Evolutionary conservation across 2,888 invertebrate species (phyloP).

Genomic region (Hyposoter didymator): DNA sequence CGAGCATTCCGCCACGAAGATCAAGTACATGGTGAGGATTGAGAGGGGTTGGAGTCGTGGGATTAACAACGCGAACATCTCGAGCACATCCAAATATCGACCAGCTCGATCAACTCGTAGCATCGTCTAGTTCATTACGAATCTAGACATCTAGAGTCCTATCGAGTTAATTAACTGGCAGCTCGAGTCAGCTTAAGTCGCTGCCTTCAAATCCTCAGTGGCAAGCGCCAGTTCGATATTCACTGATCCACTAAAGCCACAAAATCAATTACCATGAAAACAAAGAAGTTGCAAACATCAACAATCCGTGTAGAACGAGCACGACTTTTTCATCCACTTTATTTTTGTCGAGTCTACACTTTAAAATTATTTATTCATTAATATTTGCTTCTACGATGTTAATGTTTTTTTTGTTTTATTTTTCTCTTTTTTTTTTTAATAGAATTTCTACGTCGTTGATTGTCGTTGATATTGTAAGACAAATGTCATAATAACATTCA

Average conservation of each 20-base stretch:
- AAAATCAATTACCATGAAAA: not conserved
- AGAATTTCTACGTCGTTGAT: not conserved
- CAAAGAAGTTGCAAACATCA: not conserved
- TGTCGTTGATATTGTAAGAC: not conserved
- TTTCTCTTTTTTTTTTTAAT: no score
- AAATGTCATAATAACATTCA: not conserved
- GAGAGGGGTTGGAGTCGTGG: not conserved
- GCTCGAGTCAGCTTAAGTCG: slow-evolving; percentile 1
- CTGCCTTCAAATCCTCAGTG: not conserved
- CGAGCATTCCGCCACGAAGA: not conserved
- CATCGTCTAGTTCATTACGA: slow-evolving; percentile 8
- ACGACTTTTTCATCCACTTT: not conserved
- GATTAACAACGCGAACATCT: slow-evolving; percentile 3
- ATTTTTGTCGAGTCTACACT: not conserved
- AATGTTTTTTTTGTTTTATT: no score
- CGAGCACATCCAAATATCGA: not conserved
- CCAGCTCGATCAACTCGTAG: slow-evolving; percentile 2
- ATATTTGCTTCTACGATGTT: no score
- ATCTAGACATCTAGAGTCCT: slow-evolving; percentile 11
- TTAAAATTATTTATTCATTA: no score
- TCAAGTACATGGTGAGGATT: not conserved
- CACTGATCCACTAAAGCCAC: not conserved
- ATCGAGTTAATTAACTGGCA: not conserved
- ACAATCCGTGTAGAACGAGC: not conserved
- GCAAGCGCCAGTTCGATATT: not conserved